Conservation (phyloP, 2,113 vertebrate genomes). For the Calidris pugnax region DNA sequence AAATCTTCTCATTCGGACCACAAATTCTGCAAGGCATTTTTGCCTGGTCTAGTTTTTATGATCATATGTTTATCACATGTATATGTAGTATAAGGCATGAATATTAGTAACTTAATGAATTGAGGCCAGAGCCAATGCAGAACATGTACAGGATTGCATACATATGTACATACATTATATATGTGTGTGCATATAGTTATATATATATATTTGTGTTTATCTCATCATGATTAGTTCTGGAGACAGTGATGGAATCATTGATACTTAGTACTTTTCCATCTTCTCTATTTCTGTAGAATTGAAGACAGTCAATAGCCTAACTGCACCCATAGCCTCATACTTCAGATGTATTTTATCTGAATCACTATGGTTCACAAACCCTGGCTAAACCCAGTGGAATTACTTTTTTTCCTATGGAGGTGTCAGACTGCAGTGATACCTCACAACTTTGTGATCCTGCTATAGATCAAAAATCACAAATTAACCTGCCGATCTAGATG, state of each 20-base stretch:
- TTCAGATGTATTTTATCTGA: not conserved
- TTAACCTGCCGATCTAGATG: not conserved
- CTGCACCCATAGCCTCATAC: not conserved
- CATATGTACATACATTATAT: not conserved
- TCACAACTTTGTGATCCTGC: not conserved
- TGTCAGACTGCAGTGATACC: not conserved
- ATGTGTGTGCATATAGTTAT: not conserved
- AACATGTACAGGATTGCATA: not conserved
- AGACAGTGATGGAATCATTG: not conserved
- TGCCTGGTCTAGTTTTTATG: not conserved
- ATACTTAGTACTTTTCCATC: not conserved
- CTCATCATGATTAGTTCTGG: not conserved
- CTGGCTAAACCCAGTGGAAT: not conserved
- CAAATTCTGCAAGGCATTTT: not conserved
- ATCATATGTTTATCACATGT: not conserved
- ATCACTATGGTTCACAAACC: not conserved
- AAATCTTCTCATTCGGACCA: not conserved
- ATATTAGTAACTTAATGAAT: not conserved
- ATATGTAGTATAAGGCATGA: not conserved
- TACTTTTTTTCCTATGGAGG: not conserved
- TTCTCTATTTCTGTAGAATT: not conserved
- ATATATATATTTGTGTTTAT: not conserved
- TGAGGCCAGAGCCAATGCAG: not conserved
- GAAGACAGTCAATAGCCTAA: not conserved
- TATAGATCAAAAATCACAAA: not conserved